Percentiles rank a stretch among this genome's conserved stretches.
Conservation (phyloP, 2,797 vertebrate genomes). For the Thripadectes ignobilis region DNA sequence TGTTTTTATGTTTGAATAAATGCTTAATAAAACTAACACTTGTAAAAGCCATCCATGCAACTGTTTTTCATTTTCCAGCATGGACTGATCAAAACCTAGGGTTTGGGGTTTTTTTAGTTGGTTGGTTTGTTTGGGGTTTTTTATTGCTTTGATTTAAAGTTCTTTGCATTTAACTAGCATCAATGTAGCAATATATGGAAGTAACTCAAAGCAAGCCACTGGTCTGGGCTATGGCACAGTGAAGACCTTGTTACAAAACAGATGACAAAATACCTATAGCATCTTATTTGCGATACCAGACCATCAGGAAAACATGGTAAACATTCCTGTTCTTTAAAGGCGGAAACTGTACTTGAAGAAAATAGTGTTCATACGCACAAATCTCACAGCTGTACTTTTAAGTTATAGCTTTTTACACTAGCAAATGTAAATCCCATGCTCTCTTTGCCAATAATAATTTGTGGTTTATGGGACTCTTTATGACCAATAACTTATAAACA, state of each 20-base stretch:
- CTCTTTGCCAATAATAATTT: not conserved
- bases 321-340: not conserved
- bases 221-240: not conserved
- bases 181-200: not conserved
- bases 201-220: not conserved
- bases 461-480: not conserved
- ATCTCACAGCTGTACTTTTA: not conserved
- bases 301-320: not conserved
- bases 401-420: not conserved
- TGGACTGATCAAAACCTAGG: not conserved
- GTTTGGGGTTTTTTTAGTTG: fast-evolving
- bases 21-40: not conserved
- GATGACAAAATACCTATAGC: not conserved
- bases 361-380: not conserved
- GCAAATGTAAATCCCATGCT: not conserved
- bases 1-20: not conserved
- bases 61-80: not conserved
- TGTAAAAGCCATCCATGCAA: not conserved
- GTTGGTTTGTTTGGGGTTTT: not conserved
- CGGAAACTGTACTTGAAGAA: not conserved
- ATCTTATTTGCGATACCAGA: not conserved
- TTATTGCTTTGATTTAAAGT: not conserved
- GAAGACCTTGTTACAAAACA: not conserved
- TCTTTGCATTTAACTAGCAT: not conserved
- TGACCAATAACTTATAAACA: not conserved